Percentiles rank a stretch among this genome's conserved stretches.
Evolutionary conservation across 2,113 vertebrate genomes (phyloP).

Genomic region (Balaeniceps rex): DNA sequence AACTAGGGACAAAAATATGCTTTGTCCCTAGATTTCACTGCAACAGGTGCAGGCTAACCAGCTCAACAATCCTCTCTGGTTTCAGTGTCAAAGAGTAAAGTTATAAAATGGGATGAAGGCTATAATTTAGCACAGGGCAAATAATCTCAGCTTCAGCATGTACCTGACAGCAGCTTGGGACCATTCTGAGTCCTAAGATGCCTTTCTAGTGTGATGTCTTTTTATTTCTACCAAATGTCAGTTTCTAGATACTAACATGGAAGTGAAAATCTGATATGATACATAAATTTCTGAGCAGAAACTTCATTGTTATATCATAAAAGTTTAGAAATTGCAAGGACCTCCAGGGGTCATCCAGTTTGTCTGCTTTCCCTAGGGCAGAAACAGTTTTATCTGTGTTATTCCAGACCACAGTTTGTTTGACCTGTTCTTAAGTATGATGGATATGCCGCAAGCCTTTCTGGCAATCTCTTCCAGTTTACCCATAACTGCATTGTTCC

Average conservation of each 20-base stretch:
- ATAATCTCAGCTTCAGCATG: background rate
- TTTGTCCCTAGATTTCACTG: background rate
- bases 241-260: background rate
- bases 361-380: background rate
- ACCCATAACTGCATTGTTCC: background rate
- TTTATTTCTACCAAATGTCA: background rate
- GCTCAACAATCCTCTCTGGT: background rate
- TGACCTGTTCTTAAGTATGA: conserved; percentile 19
- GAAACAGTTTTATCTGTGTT: background rate
- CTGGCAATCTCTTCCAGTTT: background rate
- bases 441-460: background rate
- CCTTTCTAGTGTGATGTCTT: background rate
- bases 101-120: background rate
- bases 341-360: background rate
- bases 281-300: background rate
- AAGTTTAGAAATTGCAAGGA: background rate
- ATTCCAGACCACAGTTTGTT: background rate
- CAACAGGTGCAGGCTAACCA: background rate
- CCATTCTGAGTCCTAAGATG: background rate
- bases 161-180: background rate
- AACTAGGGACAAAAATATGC: background rate
- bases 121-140: background rate
- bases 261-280: background rate
- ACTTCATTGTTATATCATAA: background rate
- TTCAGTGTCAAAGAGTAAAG: background rate